A percentile compares a stretch with the other conserved stretches of the same genome.
These are phyloP conservation scores for Tetramorium parvispinum DNA, from an alignment of 1,140 invertebrate genomes.

Conservation along the genomic window DNA sequence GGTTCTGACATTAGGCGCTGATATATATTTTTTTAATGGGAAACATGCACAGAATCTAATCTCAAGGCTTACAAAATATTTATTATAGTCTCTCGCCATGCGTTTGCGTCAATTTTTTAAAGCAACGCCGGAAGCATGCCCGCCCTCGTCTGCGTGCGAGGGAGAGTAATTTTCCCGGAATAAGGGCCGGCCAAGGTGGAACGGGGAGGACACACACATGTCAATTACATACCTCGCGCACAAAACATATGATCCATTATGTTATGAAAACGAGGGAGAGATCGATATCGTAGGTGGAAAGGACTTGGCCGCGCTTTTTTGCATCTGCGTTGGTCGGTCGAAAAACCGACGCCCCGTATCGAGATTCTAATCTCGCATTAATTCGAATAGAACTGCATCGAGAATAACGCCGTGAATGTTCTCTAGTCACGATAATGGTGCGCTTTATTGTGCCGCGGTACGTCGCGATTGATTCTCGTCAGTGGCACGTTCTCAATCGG, in stretches of 20 bases:
- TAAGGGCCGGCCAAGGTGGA: neutral
- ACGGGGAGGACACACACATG: slow-evolving; percentile 18
- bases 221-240: slow-evolving; percentile 35
- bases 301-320: slow-evolving; percentile 4
- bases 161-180: slow-evolving; percentile 43
- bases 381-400: neutral
- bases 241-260: slow-evolving; percentile 45
- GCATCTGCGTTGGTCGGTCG: neutral
- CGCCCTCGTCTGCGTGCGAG: slow-evolving; percentile 17
- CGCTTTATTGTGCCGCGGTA: neutral
- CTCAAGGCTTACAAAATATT: neutral
- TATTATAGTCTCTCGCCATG: neutral
- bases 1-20: neutral
- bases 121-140: neutral
- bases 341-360: neutral
- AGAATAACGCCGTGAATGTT: neutral
- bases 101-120: slow-evolving; percentile 43
- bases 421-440: neutral
- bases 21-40: neutral
- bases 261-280: slow-evolving; percentile 49
- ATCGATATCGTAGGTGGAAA: neutral
- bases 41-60: neutral
- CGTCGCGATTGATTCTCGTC: neutral
- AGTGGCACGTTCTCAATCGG: neutral
- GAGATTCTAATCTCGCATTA: slow-evolving; percentile 22